These are phyloP conservation scores for Cryptotermes secundus DNA, from an alignment of 1,140 invertebrate genomes.

Conservation along the genomic window DNA sequence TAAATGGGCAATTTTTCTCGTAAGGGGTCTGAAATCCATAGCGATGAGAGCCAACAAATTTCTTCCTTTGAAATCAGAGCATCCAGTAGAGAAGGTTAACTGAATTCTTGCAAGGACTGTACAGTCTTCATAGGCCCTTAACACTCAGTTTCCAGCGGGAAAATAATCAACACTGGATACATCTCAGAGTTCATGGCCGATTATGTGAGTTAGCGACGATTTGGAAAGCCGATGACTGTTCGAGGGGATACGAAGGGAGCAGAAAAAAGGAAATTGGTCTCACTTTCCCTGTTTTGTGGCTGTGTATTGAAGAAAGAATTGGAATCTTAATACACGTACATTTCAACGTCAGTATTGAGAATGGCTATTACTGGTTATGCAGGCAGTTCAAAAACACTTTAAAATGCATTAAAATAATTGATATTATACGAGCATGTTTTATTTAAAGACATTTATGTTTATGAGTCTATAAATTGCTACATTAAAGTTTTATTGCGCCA, in stretches of 20 bases:
- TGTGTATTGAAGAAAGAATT: not conserved
- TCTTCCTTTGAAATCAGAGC: no score
- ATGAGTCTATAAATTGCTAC: not conserved
- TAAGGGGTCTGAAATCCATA: no score
- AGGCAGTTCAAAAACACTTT: not conserved
- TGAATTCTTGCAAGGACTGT: not conserved
- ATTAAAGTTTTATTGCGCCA: not conserved
- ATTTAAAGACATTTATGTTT: not conserved
- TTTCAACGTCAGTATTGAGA: not conserved
- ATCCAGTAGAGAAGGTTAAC: not conserved
- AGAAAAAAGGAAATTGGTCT: not conserved
- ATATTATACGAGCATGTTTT: not conserved
- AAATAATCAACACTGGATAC: constrained; percentile 14
- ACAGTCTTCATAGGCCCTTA: not conserved
- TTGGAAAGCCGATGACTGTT: not conserved
- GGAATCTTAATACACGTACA: not conserved
- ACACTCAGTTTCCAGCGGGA: not conserved
- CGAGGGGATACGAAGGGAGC: not conserved
- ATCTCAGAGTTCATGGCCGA: constrained; percentile 13
- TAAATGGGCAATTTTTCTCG: no score
- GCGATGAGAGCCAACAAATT: no score
- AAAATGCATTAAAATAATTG: not conserved
- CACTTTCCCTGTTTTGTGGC: not conserved
- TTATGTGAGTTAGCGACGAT: not conserved
- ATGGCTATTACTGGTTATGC: not conserved